Percentiles rank a stretch among this genome's conserved stretches.
These are phyloP conservation scores for Pelochelys cantorii DNA, from an alignment of 2,797 vertebrate species.

Conservation along the genomic window DNA sequence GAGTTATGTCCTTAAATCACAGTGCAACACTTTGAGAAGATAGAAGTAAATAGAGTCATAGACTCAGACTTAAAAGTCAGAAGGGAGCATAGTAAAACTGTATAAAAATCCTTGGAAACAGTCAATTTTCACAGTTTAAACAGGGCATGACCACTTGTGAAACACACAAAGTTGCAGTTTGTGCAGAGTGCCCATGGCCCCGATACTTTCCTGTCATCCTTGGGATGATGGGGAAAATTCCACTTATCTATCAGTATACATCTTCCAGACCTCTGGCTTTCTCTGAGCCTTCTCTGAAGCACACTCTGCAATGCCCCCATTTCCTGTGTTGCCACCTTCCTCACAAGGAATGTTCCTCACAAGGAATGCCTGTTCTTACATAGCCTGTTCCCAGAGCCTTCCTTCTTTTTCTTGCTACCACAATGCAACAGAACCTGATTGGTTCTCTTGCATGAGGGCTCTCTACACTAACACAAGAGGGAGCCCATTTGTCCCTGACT, in stretches of 20 bases:
- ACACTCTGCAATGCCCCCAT: background rate
- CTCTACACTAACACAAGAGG: background rate
- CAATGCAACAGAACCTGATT: background rate
- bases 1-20: background rate
- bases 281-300: background rate
- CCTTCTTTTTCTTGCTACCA: background rate
- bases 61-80: no score
- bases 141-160: background rate
- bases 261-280: no score
- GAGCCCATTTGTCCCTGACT: background rate
- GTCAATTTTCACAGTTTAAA: background rate
- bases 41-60: no score
- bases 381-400: background rate
- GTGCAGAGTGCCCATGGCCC: background rate
- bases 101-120: background rate
- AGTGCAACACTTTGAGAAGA: no score
- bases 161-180: background rate
- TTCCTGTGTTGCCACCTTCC: background rate
- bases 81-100: background rate
- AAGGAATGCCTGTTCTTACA: background rate
- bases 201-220: no score
- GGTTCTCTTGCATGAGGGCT: background rate
- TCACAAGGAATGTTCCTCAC: background rate
- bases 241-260: no score
- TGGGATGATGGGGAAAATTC: no score